Evolutionary conservation across 2,113 vertebrate genomes (phyloP), one percentile per base, ranked within the genome.

Genomic region (Mastomys coucha): DNA sequence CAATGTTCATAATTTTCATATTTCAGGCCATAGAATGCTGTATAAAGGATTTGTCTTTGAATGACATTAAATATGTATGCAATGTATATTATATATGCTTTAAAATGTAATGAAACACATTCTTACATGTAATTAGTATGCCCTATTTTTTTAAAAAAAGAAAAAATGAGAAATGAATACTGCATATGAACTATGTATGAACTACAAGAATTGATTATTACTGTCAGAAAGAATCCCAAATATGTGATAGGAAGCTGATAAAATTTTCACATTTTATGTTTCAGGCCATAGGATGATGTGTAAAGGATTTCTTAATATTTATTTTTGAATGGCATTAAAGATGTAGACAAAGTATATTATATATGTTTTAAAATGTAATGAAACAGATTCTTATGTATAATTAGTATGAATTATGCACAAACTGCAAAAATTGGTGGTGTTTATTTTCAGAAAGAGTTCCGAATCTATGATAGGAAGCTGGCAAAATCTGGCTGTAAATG

Each of bases 401-500:
- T 26, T 51, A 70, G 36, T 39, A n/a, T 73, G 36, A 89, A 80
- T 75, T 94, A 82, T 14, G 17, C 89, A 80, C 24, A 2, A 69
- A 31, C 36, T 94, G 14, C 58, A 58, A 88, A 69, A 95, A 87
- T 4, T 91, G 58, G 58, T 90, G 60, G 26, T 97, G 94, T 95
- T 89, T 9, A 76, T 63, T 58, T n/a, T 82, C 0, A 69, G 88
- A 97, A 96, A 94, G 86, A 97, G 95, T 96, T 49, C 45, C 77
- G 92, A 73, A 89, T 81, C 92, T 75, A 88, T 96, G 85, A 86
- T 73, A 73, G 93, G 88, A 93, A 77, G 45, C 51, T 82, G 70
- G 58, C 89, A 96, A 82, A 82, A 88, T 93, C n/a, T 97, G 72
- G 39, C 51, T n/a, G 19, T 93, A 96, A 95, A 94, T 91, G 76